Base-by-base conservation (phyloP, 2,888 invertebrate species). In the Disparrhopalites patrizii region DNA sequence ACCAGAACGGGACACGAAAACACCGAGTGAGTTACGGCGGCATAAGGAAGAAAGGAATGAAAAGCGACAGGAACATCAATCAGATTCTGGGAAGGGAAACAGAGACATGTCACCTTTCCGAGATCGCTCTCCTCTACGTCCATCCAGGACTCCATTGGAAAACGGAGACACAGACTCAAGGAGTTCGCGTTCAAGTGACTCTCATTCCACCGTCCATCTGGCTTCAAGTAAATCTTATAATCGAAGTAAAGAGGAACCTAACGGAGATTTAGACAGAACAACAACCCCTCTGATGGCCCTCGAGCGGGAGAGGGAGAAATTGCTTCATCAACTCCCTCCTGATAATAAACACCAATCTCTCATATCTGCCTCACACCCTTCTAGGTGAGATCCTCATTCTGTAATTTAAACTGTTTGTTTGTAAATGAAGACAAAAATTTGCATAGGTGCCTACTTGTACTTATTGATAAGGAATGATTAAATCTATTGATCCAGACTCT, bases 161-260 rank as follows among this genome's bases (percentile, higher is more conserved):
- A 73, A 73, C 61, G 73, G 73, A n/a, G 73, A 73, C 36, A 67
- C 68, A n/a, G 72, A 71, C 30, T 75, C 75, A 3, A 60, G 73
- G 27, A 73, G 73, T 57, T 73, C 75, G 23, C 64, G 75, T 13
- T 73, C 73, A 4, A 71, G 67, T 65, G 73, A 75, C 50, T 73
- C 75, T 31, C 73, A 73, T 56, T 62, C 62, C 23, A 47, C 71
- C 71, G 69, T 70, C 68, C 73, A 73, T 66, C 60, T 54, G 50
- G 65, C 71, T 23, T 50, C 60, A 30, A 61, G 51, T 25, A 73
- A 73, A 67, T 67, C 70, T 28, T 68, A 65, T 38, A 43, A 56
- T 8, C 60, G 67, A 10, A 62, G 60, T 20, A 74, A 71, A 64
- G 74, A 74, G 8, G 74, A 74, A 31, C 18, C 68, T 28, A 72